These are phyloP conservation scores for Spisula subtruncata DNA, from an alignment of 2,888 invertebrate genomes.

Conservation along the genomic window DNA sequence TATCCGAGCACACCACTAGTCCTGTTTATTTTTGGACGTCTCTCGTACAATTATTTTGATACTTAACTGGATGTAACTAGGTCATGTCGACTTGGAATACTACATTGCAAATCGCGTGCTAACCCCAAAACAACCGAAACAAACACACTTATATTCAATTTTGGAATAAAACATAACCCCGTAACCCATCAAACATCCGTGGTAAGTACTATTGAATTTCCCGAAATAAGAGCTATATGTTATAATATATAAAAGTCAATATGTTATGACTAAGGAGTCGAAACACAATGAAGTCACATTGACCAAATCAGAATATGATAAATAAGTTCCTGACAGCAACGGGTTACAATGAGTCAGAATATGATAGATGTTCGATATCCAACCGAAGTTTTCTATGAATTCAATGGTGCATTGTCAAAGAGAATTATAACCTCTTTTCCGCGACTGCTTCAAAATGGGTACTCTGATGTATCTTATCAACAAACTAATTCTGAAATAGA, in stretches of 20 bases:
- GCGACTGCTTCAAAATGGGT: neutral
- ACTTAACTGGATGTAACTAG: too few relatives aligned
- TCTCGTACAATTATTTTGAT: too few relatives aligned
- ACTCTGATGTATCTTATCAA: neutral
- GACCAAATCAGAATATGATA: neutral
- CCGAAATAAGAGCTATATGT: too few relatives aligned
- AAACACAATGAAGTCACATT: neutral
- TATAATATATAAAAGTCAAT: neutral
- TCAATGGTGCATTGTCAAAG: neutral
- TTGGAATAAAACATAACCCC: too few relatives aligned
- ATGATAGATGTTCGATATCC: neutral
- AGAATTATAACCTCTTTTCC: neutral
- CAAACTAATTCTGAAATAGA: neutral
- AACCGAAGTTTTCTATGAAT: neutral
- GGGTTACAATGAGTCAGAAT: neutral
- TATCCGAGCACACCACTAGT: too few relatives aligned
- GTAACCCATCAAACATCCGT: too few relatives aligned
- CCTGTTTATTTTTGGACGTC: too few relatives aligned
- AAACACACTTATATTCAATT: too few relatives aligned
- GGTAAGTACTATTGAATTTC: too few relatives aligned
- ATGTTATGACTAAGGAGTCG: neutral
- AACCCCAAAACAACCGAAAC: too few relatives aligned
- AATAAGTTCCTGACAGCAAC: neutral
- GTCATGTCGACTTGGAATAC: too few relatives aligned
- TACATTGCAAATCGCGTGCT: too few relatives aligned